Percentiles rank a stretch among this genome's conserved stretches.
Evolutionary conservation across 2,113 vertebrate species (phyloP).

Genomic region (Sterna hirundo): DNA sequence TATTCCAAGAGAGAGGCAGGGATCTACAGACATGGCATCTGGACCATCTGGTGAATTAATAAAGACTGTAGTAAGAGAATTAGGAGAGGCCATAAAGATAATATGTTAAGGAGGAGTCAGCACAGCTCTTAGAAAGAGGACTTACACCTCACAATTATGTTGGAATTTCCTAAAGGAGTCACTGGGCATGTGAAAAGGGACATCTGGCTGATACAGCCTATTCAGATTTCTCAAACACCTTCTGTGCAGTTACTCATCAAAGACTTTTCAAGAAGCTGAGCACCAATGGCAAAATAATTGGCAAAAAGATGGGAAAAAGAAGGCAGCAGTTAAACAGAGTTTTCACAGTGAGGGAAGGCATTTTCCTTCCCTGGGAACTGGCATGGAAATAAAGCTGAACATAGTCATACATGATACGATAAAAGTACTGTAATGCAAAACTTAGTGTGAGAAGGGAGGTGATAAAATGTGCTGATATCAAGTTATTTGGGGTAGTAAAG

Average conservation of each 20-base stretch:
- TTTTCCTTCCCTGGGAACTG: neutral
- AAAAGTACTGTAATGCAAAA: neutral
- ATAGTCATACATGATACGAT: neutral
- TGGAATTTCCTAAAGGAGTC: neutral
- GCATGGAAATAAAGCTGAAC: neutral
- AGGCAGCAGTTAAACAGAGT: neutral
- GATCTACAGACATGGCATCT: neutral
- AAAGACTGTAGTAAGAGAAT: neutral
- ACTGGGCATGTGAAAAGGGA: neutral
- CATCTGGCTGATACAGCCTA: neutral
- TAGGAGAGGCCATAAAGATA: neutral
- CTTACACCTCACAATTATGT: neutral
- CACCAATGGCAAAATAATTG: neutral
- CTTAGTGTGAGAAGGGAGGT: neutral
- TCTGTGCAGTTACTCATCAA: neutral
- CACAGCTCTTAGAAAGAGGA: neutral
- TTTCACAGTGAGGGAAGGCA: neutral
- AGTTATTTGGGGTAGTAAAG: neutral
- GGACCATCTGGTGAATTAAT: neutral
- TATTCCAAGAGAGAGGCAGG: neutral
- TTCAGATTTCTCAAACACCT: neutral
- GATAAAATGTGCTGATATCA: neutral
- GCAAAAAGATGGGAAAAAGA: neutral
- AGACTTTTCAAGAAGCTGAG: neutral
- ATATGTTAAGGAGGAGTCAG: neutral